These are phyloP conservation scores for Danaus chrysippus DNA, from an alignment of 2,888 invertebrate genomes.

Conservation along the genomic window DNA sequence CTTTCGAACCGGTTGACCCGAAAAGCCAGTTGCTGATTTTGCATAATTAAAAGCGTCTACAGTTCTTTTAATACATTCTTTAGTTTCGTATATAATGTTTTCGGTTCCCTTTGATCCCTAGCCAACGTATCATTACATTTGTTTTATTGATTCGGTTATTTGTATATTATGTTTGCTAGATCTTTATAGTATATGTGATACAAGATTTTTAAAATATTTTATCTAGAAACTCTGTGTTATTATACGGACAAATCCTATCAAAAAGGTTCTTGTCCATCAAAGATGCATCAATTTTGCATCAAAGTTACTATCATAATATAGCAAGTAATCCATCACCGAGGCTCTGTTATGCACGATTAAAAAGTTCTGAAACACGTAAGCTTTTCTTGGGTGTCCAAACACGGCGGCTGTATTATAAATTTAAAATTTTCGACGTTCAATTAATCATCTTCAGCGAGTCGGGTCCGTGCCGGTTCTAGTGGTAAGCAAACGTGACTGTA, in stretches of 20 bases:
- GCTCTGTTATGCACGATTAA: conserved; percentile 31
- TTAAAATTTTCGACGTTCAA: conserved; percentile 34
- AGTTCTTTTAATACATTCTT: conserved; percentile 43
- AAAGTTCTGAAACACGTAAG: conserved; percentile 33
- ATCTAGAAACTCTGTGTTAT: too few species aligned
- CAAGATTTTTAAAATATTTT: too few species aligned
- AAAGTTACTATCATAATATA: conserved; percentile 20
- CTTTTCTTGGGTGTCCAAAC: conserved; percentile 36
- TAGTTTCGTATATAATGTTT: conserved; percentile 7
- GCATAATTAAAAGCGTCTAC: conserved; percentile 65
- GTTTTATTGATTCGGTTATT: background rate
- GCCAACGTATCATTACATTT: background rate
- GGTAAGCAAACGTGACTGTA: conserved; percentile 19
- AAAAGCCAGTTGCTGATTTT: conserved; percentile 59
- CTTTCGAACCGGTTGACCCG: conserved; percentile 54
- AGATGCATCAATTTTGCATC: conserved; percentile 19
- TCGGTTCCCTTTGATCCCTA: background rate
- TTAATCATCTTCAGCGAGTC: conserved; percentile 34
- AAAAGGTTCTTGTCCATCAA: conserved; percentile 13
- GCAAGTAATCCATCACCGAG: conserved; percentile 30
- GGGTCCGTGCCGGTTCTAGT: conserved; percentile 27
- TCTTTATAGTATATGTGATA: too few species aligned
- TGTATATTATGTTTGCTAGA: too few species aligned
- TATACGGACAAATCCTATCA: background rate
- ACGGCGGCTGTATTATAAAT: conserved; percentile 36